phyloP scores from a whole-genome alignment of 2,888 invertebrate genomes.

The Leptinotarsa peninsularis region DNA sequence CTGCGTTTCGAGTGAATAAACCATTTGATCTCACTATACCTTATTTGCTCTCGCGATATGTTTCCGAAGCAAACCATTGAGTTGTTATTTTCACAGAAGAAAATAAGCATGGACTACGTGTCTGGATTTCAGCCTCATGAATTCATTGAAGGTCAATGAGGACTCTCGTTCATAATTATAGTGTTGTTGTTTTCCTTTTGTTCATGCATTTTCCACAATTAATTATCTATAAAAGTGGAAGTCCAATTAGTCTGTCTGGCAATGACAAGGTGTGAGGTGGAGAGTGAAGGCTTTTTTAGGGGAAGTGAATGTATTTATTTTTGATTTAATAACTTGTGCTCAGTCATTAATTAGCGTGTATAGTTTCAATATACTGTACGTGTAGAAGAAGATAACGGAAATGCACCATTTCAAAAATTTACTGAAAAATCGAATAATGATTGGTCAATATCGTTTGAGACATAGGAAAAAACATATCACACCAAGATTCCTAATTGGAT shows the following conservation, averaged over 20 bases:
- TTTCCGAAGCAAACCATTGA: background rate
- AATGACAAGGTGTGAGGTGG: background rate
- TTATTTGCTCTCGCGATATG: background rate
- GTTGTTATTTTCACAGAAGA: background rate
- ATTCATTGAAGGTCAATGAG: background rate
- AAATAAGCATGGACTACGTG: background rate
- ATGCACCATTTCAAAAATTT: no score
- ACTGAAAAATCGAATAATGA: no score
- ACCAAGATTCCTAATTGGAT: no score
- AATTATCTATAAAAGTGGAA: conserved; percentile 10
- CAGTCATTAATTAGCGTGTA: no score
- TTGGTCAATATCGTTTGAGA: no score
- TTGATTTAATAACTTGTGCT: no score
- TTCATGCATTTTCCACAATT: background rate
- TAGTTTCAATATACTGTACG: no score
- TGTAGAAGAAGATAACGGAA: no score
- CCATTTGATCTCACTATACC: background rate
- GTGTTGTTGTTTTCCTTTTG: conserved; percentile 12
- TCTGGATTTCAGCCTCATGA: conserved; percentile 7
- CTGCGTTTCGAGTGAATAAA: no score
- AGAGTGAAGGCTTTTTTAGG: background rate
- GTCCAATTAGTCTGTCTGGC: conserved; percentile 12
- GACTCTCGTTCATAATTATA: conserved; percentile 7
- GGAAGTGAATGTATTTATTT: background rate
- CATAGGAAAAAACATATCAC: no score